Conservation (phyloP, 2,113 vertebrate species). For the Paraplagusia blochii region DNA sequence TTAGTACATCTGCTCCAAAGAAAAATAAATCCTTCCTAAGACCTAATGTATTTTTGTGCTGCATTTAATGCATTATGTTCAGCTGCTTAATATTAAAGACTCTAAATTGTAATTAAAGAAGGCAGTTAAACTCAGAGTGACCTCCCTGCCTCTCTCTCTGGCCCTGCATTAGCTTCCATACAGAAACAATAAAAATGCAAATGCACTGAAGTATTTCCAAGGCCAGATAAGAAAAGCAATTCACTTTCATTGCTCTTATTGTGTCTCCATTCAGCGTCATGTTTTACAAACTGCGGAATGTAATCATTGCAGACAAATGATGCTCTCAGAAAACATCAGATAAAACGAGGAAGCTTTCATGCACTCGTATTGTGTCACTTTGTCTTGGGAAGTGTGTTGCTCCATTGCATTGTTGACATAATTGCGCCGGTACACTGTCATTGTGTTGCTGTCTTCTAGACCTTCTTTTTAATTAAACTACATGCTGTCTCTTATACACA, state of each 20-base stretch:
- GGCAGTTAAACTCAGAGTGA: background rate
- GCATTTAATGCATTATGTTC: background rate
- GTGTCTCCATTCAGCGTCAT: constrained; percentile 32
- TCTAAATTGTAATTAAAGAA: constrained; percentile 7
- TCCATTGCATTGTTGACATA: constrained; percentile 11
- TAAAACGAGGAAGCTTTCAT: constrained; percentile 41
- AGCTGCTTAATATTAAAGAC: background rate
- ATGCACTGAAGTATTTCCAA: constrained; percentile 41
- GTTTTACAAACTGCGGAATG: constrained; percentile 48
- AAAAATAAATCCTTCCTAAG: too few species aligned
- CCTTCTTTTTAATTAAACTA: background rate
- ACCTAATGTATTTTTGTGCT: background rate
- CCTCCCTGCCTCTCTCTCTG: constrained; percentile 1
- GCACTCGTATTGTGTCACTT: constrained; percentile 34
- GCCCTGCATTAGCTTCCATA: constrained; percentile 23
- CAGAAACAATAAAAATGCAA: constrained; percentile 52
- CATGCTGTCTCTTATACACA: too few species aligned
- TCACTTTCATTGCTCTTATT: constrained; percentile 35
- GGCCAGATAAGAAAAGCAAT: constrained; percentile 52
- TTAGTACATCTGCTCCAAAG: background rate
- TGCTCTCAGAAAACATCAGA: constrained; percentile 48
- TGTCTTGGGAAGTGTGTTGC: constrained; percentile 31
- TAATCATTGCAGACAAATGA: constrained; percentile 53
- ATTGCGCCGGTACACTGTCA: constrained; percentile 9
- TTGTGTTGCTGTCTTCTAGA: constrained; percentile 30